Evolutionary conservation across 1,140 invertebrate genomes (phyloP), one percentile per base, ranked within the genome.

Genomic region (Sycophila sp.): DNA sequence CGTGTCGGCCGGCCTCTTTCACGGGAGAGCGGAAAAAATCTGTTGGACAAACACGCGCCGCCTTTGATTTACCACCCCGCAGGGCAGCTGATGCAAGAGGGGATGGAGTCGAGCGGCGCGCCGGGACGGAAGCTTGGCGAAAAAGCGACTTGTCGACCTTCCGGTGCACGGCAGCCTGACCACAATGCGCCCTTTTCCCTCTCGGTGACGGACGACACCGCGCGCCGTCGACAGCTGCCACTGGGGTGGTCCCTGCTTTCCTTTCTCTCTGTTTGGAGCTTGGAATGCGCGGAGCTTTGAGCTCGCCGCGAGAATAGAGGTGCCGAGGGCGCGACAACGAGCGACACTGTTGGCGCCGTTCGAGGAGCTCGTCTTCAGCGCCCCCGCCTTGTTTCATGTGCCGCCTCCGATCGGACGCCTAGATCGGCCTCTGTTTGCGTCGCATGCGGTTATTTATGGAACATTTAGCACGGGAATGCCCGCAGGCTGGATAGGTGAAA

Each of bases 221-320:
- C 38, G 38, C 7, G 42, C n/a, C 51, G 51, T 32, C 51, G 51
- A 55, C 51, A 55, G 51, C 51, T 55, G 51, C 51, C 22, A 28
- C 51, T 17, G 5, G 51, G 51, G 51, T 55, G 51, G 51, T 32
- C 51, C 42, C 42, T 22, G 24, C 38, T 40, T 11, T 47, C 24
- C 42, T 2, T 5, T n/a, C n/a, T n/a, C n/a, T n/a, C n/a, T n/a
- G n/a, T n/a, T n/a, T 7, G 2, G n/a, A 8, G 5, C 0, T 1
- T 1, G 42, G 42, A 47, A 22, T 22, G 11, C 3, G 42, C n/a
- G n/a, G n/a, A n/a, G n/a, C 42, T 47, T 47, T 47, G 42, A 47
- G 13, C 17, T 1, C 42, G 42, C 42, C 42, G 42, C 2, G 42
- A 45, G 13, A 17, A 4, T 47, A 4, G n/a, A 6, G 3, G n/a